Percentiles rank a stretch among this genome's conserved stretches.
Evolutionary conservation across 2,113 vertebrate species (phyloP).

Genomic region (Paraplagusia blochii): DNA sequence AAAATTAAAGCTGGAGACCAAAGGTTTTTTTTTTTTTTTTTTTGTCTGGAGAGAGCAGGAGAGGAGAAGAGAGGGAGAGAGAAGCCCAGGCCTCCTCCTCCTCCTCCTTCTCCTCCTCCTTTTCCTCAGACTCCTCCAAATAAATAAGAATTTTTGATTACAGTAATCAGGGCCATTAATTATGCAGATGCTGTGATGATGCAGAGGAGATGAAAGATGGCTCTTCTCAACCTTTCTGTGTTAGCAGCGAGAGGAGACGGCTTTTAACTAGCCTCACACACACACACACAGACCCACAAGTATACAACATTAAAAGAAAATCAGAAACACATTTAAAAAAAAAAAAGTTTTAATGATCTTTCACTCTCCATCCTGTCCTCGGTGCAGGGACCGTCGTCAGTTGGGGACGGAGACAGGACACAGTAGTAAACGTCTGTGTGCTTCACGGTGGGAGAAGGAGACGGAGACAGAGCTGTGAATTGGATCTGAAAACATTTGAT

Average conservation of each 20-base stretch:
- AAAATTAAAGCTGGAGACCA: constrained; percentile 76
- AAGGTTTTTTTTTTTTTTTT: constrained; percentile 65
- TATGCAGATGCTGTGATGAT: constrained; percentile 78
- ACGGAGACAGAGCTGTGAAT: constrained; percentile 39
- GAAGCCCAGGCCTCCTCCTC: constrained; percentile 58
- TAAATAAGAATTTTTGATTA: constrained; percentile 85
- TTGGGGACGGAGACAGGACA: not conserved
- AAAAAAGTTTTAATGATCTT: constrained; percentile 47
- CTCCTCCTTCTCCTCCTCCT: constrained; percentile 48
- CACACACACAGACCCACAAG: constrained; percentile 35
- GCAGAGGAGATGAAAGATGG: constrained; percentile 80
- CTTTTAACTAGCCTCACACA: constrained; percentile 67
- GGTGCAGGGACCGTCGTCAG: no score
- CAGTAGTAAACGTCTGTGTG: constrained; percentile 9
- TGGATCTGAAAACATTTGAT: constrained; percentile 52
- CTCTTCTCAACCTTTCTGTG: constrained; percentile 79
- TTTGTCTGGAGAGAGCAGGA: constrained; percentile 73
- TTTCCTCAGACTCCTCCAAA: constrained; percentile 72
- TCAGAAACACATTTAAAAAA: constrained; percentile 53
- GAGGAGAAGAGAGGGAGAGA: constrained; percentile 62
- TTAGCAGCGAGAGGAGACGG: constrained; percentile 74
- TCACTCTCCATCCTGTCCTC: constrained; percentile 9
- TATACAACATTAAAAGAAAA: constrained; percentile 45
- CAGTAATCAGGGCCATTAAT: constrained; percentile 82
- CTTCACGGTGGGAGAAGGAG: constrained; percentile 16